Evolutionary conservation across 2,888 invertebrate genomes (phyloP).

Genomic region (Epistrophe grossulariae): DNA sequence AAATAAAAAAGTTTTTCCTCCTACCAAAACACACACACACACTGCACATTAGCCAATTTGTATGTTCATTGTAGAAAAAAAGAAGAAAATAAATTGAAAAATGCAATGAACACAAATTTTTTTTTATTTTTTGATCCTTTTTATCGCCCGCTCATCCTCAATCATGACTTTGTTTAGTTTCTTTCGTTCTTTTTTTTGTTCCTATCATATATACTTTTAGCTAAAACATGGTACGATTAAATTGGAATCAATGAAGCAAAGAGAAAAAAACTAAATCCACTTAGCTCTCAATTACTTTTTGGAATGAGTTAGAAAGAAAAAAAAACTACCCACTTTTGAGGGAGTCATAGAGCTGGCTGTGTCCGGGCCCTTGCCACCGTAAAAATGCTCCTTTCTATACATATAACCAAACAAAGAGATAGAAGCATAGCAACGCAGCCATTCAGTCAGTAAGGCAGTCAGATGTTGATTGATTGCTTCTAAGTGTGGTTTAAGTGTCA

Average conservation of each 20-base stretch:
- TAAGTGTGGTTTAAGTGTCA: conserved; percentile 46
- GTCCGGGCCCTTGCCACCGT: neutral
- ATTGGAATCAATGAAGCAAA: conserved; percentile 43
- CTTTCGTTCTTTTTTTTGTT: conserved; percentile 7
- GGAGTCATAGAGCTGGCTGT: neutral
- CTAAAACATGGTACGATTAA: conserved; percentile 39
- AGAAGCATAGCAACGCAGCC: neutral
- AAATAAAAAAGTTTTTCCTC: neutral
- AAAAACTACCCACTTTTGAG: conserved; percentile 2
- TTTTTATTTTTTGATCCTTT: conserved; percentile 20
- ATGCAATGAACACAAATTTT: conserved; percentile 39
- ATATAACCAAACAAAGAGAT: conserved; percentile 5
- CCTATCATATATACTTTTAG: neutral
- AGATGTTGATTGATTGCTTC: conserved; percentile 64
- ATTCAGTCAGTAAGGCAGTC: neutral
- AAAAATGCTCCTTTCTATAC: neutral
- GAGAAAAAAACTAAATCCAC: conserved; percentile 34
- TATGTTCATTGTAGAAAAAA: conserved; percentile 32
- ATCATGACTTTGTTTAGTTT: conserved; percentile 40
- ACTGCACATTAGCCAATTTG: conserved; percentile 52
- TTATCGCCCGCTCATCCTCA: conserved; percentile 1
- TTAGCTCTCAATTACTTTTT: conserved; percentile 55
- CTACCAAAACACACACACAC: neutral
- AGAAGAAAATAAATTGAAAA: conserved; percentile 26
- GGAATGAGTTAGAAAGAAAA: conserved; percentile 19